Evolutionary conservation across 1,140 invertebrate species (phyloP), one percentile per base, ranked within the genome.

Genomic region (Ptiloglossa arizonensis): DNA sequence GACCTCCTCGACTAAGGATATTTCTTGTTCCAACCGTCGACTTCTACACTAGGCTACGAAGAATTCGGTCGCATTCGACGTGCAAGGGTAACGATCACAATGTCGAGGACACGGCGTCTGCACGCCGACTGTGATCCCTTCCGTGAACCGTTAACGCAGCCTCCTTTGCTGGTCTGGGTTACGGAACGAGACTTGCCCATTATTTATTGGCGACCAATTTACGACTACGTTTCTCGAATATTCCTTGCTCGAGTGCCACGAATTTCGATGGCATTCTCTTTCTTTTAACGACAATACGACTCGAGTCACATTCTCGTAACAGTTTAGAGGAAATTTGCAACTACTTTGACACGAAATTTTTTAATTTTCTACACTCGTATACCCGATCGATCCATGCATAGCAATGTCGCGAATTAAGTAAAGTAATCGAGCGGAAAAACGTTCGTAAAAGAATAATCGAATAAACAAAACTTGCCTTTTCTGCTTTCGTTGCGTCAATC

Each of bases 1-100:
- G n/a, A n/a, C n/a, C n/a, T n/a, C n/a, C n/a, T n/a, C n/a, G n/a
- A n/a, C n/a, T 1, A 17, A 44, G 19, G 22, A 9, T 19, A 29
- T 5, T 59, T 70, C 24, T 46, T 64, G 15, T 32, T 38, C 41
- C 46, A 38, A 38, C 41, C 6, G 74, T 73, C 68, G 72, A 85
- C 81, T 83, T 88, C 84, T 88, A 82, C 82, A 80, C 77, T 80
- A 64, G 81, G 78, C 81, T 67, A 79, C 83, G 57, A 71, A 80
- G 82, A 88, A 87, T 81, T 87, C 87, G 87, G 86, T 83, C 88
- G 85, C 73, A 81, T 80, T 86, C 79, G 84, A 87, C 76, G 77
- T 82, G 79, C 71, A 60, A 80, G 56, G 52, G 69, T 73, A 67
- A 59, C 60, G 67, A 69, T 54, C 48, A 54, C 41, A 64, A 64